phyloP scores from a whole-genome alignment of 2,797 vertebrate species.

The Craterocephalus amniculus region DNA sequence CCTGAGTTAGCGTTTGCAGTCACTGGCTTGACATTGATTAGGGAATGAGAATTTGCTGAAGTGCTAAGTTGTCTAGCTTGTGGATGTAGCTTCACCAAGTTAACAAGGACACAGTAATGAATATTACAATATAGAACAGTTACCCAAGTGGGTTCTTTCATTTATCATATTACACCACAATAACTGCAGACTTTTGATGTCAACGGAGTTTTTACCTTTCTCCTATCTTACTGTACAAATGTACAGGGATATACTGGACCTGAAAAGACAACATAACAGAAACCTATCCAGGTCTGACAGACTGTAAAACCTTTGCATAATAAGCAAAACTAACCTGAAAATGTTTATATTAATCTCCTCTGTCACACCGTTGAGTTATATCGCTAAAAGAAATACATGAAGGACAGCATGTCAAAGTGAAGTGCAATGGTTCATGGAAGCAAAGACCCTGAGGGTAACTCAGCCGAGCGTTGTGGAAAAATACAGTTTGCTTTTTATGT shows the following conservation, averaged over 20 bases:
- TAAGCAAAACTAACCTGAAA: too few relatives aligned
- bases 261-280: neutral
- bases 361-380: too few relatives aligned
- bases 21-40: conserved; percentile 11
- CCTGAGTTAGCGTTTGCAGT: conserved; percentile 14
- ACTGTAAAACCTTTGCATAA: neutral
- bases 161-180: neutral
- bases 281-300: neutral
- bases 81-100: neutral
- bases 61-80: conserved; percentile 5
- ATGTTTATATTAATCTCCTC: too few relatives aligned
- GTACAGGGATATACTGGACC: neutral
- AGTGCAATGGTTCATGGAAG: too few relatives aligned
- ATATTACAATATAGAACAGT: neutral
- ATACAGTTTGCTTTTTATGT: neutral
- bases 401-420: too few relatives aligned
- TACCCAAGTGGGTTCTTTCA: neutral
- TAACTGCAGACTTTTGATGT: too few relatives aligned
- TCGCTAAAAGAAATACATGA: too few relatives aligned
- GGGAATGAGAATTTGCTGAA: neutral
- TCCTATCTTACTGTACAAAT: neutral
- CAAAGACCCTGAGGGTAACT: neutral
- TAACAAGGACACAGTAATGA: conserved; percentile 5
- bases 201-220: neutral
- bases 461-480: neutral